Evolutionary conservation across 2,888 invertebrate species (phyloP).

Genomic region (Nezara viridula): DNA sequence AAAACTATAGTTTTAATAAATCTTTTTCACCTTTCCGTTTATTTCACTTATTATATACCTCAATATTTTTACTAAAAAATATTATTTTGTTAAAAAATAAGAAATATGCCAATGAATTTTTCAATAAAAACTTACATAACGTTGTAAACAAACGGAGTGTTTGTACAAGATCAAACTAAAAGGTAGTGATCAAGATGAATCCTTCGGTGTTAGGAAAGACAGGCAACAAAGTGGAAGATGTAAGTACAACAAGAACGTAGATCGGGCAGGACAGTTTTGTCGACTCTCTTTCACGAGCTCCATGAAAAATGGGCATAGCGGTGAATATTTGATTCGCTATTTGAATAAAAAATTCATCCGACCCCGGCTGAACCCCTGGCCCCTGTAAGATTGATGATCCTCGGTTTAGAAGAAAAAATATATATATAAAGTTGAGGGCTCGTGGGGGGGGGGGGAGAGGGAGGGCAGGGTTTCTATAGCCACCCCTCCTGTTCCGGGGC

Average conservation of each 20-base stretch:
- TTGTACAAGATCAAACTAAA: background rate
- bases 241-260: background rate
- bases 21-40: no score
- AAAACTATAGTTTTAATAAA: no score
- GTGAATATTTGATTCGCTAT: conserved; percentile 58
- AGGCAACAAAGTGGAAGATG: background rate
- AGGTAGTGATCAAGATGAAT: background rate
- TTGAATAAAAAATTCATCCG: conserved; percentile 59
- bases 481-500: background rate
- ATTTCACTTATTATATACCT: no score
- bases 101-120: background rate
- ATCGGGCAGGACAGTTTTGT: conserved; percentile 28
- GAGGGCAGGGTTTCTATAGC: background rate
- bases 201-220: background rate
- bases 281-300: conserved; percentile 10
- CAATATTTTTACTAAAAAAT: no score
- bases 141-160: background rate
- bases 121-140: no score
- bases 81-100: no score
- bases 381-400: conserved; percentile 52
- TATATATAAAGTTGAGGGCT: conserved; percentile 39
- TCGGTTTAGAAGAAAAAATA: conserved; percentile 48
- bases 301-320: conserved; percentile 54
- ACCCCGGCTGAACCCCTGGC: background rate
- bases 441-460: no score